Percentiles rank a stretch among this genome's conserved stretches.
phyloP scores from a whole-genome alignment of 2,888 invertebrate species.

The Neoscelio sp. region DNA sequence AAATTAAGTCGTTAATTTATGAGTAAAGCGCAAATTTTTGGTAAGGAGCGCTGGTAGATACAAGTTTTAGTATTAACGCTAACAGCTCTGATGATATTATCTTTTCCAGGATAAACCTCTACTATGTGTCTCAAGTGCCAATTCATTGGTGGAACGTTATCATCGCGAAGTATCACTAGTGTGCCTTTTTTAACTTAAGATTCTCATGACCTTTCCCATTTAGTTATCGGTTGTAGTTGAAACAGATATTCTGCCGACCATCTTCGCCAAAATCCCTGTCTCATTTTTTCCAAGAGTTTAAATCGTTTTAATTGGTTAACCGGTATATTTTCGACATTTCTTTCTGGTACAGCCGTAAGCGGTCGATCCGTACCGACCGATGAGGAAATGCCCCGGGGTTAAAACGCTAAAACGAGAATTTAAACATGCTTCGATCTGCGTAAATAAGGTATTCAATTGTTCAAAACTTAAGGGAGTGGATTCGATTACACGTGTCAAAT shows the following conservation, averaged over 20 bases:
- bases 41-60: conserved; percentile 3
- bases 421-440: conserved; percentile 9
- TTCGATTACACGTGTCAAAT: conserved; percentile 1
- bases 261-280: conserved; percentile 15
- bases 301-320: conserved; percentile 5
- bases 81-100: not conserved
- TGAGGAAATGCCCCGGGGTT: conserved; percentile 8
- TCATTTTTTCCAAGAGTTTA: conserved; percentile 4
- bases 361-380: conserved; percentile 18
- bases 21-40: conserved; percentile 2
- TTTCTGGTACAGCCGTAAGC: conserved; percentile 1
- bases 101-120: conserved; percentile 10
- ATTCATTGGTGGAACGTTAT: conserved; percentile 15
- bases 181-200: not conserved
- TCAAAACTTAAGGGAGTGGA: not conserved
- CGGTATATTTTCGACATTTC: not conserved
- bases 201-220: not conserved
- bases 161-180: conserved; percentile 10
- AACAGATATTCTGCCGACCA: conserved; percentile 23
- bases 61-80: not conserved
- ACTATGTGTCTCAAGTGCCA: conserved; percentile 4
- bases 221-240: not conserved
- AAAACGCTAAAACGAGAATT: conserved; percentile 7
- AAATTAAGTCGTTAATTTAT: not conserved
- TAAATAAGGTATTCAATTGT: not conserved